A percentile compares a stretch with the other conserved stretches of the same genome.
These are phyloP conservation scores for Sebastes fasciatus DNA, from an alignment of 2,113 vertebrate genomes.

Conservation along the genomic window DNA sequence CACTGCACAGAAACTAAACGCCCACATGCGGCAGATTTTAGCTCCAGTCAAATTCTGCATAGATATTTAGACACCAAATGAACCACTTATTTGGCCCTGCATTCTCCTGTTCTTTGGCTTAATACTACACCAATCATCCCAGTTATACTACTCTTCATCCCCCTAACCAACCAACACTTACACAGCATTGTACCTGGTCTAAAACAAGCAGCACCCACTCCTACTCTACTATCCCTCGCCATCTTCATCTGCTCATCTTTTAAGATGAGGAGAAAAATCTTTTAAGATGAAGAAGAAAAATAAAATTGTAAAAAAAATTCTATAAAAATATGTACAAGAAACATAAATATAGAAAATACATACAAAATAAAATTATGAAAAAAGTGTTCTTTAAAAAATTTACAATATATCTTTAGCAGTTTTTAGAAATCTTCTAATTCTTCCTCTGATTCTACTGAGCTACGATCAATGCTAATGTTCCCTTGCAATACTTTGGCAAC, in stretches of 20 bases:
- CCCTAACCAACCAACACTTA: neutral
- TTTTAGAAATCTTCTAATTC: too few relatives aligned
- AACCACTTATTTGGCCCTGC: neutral
- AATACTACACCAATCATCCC: neutral
- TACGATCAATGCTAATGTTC: neutral
- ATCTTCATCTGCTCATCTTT: neutral
- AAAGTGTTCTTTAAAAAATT: too few relatives aligned
- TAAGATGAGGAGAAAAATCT: too few relatives aligned
- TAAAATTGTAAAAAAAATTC: too few relatives aligned
- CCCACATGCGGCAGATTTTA: conserved; percentile 3
- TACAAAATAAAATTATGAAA: too few relatives aligned
- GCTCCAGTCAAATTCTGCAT: neutral
- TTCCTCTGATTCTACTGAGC: neutral
- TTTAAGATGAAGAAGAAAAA: too few relatives aligned
- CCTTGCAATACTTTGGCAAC: neutral
- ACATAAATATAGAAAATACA: too few relatives aligned
- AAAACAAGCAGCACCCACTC: neutral
- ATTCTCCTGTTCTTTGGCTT: neutral
- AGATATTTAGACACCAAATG: neutral
- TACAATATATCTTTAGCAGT: too few relatives aligned
- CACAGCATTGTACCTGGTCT: neutral
- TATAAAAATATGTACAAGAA: too few relatives aligned
- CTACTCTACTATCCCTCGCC: neutral
- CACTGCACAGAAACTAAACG: neutral
- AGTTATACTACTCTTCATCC: neutral